Evolutionary conservation across 1,140 invertebrate species (phyloP), one percentile per base, ranked within the genome.

Genomic region (Lanistes nyassanus): DNA sequence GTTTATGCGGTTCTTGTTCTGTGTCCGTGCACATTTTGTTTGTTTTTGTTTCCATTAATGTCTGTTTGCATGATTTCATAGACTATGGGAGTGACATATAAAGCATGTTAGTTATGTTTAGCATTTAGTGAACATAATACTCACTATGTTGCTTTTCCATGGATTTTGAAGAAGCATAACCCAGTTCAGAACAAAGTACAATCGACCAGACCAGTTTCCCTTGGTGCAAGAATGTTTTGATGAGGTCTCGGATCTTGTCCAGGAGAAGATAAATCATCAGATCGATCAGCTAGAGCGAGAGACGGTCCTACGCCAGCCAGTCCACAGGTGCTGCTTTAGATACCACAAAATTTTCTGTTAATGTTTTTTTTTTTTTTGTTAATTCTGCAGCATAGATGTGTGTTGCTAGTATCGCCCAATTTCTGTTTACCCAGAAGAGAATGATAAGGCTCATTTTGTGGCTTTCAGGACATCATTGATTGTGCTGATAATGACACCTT

Each of bases 231-330:
- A 81, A 64, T 82, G 73, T 70, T 80, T 36, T 78, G 77, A 75
- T 71, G 75, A 53, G 58, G 80, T 70, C 64, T 78, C 73, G 37
- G 78, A 80, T 55, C 78, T 65, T 71, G 76, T 37, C 75, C 77
- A 60, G 76, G 83, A 84, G 16, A 75, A 85, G 0, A 89, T 93
- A 16, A 88, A 92, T 65, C 82, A 88, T 7, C 88, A 90, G 79
- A 85, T 96, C 60, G 89, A 92, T 73, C 78, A 89, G 78, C 86
- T 95, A 26, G 93, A 92, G 67, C 62, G 87, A 91, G 92, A 90
- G 62, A 95, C 94, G 0, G 92, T 92, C 80, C 88, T 95, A 23
- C 88, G 85, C 21, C 87, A 91, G 82, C 90, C 94, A 42, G 82
- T 87, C 56, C 84, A 94, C 79, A 81, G 79, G 78, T 82, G 70